Conservation (phyloP, 2,888 invertebrate species). For the Chaitophorus viminalis region DNA sequence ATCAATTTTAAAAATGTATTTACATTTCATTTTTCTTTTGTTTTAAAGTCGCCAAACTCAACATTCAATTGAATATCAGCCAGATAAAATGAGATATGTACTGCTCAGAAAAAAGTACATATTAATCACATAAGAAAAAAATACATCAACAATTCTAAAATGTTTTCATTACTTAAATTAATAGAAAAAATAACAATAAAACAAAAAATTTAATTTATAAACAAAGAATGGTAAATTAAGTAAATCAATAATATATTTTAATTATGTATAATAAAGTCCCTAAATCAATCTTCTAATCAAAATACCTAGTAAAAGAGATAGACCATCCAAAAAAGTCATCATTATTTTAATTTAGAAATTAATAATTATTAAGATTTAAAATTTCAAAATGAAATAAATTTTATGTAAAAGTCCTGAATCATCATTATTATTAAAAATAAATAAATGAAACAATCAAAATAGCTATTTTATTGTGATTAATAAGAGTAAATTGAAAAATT, state of each 20-base stretch:
- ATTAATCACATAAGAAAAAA: neutral
- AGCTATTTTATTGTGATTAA: neutral
- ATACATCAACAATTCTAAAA: neutral
- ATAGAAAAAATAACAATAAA: neutral
- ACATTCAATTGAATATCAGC: neutral
- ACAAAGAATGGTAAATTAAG: neutral
- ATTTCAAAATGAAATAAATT: conserved; percentile 5
- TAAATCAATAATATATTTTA: neutral
- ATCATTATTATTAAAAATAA: too few relatives aligned
- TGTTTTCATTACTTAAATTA: neutral
- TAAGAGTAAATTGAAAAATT: neutral
- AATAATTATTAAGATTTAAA: neutral
- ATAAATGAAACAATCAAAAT: too few relatives aligned
- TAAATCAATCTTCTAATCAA: neutral
- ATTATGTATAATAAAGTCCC: neutral
- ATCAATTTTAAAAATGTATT: neutral
- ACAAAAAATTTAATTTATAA: neutral
- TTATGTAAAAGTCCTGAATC: neutral
- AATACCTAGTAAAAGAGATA: neutral
- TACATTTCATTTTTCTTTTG: conserved; percentile 42
- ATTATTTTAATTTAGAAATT: neutral
- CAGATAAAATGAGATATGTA: conserved; percentile 18
- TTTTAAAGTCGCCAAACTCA: neutral
- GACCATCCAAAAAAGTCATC: neutral
- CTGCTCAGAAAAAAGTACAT: neutral